Percentiles rank a stretch among this genome's conserved stretches.
Conservation (phyloP, 2,113 vertebrate genomes). For the Hiodon tergisus region DNA sequence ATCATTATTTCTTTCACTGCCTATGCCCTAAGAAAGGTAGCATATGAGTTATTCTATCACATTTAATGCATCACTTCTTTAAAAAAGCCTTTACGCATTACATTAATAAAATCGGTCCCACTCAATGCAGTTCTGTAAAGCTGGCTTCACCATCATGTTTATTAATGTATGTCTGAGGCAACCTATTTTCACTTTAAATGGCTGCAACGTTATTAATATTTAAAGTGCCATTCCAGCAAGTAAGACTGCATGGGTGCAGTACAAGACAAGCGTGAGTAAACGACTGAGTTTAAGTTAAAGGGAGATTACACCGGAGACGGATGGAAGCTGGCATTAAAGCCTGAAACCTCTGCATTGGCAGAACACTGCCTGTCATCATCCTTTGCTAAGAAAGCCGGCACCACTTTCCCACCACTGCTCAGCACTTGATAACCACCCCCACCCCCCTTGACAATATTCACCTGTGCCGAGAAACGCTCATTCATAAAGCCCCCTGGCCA, state of each 20-base stretch:
- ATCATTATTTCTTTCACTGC: neutral
- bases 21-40: neutral
- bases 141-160: neutral
- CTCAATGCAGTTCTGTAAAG: neutral
- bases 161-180: neutral
- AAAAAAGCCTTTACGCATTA: constrained; percentile 1
- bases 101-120: constrained; percentile 8
- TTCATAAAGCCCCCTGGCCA: no score
- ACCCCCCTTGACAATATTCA: no score
- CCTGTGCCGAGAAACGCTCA: no score
- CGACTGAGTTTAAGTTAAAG: constrained; percentile 14
- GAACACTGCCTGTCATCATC: no score
- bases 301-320: no score
- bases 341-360: no score
- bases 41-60: constrained; percentile 7
- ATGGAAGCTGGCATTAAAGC: no score
- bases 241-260: neutral
- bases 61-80: constrained; percentile 12
- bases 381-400: no score
- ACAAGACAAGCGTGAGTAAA: constrained; percentile 33
- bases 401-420: no score
- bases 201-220: neutral
- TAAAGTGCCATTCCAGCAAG: neutral
- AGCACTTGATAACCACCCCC: no score
- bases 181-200: neutral